Evolutionary conservation across 2,888 invertebrate genomes (phyloP).

Genomic region (Cepaea hortensis): DNA sequence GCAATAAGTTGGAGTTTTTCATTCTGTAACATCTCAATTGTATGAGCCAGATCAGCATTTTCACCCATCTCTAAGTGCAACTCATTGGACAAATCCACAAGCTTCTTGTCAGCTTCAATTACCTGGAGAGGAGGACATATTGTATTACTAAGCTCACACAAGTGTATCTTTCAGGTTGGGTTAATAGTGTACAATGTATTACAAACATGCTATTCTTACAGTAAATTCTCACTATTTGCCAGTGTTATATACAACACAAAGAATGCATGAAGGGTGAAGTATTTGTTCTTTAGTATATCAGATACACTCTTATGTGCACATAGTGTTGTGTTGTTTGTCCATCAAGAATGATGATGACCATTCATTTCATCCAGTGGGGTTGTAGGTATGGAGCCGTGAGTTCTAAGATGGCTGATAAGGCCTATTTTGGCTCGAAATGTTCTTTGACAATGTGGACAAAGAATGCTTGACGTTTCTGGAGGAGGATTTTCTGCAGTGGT

Average conservation of each 20-base stretch:
- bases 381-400: too few species aligned
- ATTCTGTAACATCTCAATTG: slow-evolving; percentile 60
- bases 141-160: background rate
- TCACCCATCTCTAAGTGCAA: slow-evolving; percentile 67
- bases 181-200: background rate
- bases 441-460: too few species aligned
- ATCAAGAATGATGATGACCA: too few species aligned
- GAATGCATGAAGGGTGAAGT: background rate
- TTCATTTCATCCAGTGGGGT: too few species aligned
- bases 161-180: too few species aligned
- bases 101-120: slow-evolving; percentile 71
- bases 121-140: slow-evolving; percentile 47
- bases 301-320: too few species aligned
- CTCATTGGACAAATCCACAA: slow-evolving; percentile 70
- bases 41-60: slow-evolving; percentile 61
- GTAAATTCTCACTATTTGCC: background rate
- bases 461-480: too few species aligned
- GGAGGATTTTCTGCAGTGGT: too few species aligned
- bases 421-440: too few species aligned
- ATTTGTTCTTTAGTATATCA: too few species aligned
- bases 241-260: background rate
- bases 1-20: slow-evolving; percentile 63
- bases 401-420: too few species aligned
- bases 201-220: background rate
- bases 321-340: too few species aligned